A percentile compares a stretch with the other conserved stretches of the same genome.
These are phyloP conservation scores for Siderastrea siderea DNA, from an alignment of 92 coral and sea anemone species.

Conservation along the genomic window DNA sequence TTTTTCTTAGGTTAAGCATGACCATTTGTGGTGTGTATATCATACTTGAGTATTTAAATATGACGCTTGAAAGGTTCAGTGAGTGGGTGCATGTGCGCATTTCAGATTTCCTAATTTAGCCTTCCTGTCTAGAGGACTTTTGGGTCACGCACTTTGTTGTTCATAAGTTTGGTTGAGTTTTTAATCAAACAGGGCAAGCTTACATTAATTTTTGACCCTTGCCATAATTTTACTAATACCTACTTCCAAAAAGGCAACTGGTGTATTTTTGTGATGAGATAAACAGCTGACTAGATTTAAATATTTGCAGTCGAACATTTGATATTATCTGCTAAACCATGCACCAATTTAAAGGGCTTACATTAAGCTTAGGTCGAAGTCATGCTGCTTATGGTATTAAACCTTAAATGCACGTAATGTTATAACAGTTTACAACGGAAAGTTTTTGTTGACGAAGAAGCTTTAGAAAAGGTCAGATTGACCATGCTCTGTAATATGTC, in stretches of 20 bases:
- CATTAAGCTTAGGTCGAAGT: slow-evolving; percentile 18
- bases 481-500: background rate
- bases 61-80: background rate
- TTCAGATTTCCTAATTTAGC: background rate
- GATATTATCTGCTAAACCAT: slow-evolving; percentile 36
- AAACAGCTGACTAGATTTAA: slow-evolving; percentile 2
- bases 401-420: slow-evolving; percentile 4
- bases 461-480: background rate
- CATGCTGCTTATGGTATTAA: slow-evolving; percentile 12
- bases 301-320: slow-evolving; percentile 16
- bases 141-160: background rate
- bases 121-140: slow-evolving; percentile 8
- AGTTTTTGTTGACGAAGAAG: background rate
- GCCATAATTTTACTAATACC: background rate
- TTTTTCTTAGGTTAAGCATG: background rate
- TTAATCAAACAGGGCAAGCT: background rate
- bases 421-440: background rate
- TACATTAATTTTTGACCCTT: background rate
- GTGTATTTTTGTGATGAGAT: background rate
- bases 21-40: background rate
- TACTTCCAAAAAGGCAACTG: background rate
- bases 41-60: background rate
- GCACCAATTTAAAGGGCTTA: slow-evolving; percentile 34
- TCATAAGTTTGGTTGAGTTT: background rate
- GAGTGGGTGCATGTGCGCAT: slow-evolving; percentile 8